Base-by-base conservation (phyloP, 2,888 invertebrate genomes). In the Sarcophaga rosellei region DNA sequence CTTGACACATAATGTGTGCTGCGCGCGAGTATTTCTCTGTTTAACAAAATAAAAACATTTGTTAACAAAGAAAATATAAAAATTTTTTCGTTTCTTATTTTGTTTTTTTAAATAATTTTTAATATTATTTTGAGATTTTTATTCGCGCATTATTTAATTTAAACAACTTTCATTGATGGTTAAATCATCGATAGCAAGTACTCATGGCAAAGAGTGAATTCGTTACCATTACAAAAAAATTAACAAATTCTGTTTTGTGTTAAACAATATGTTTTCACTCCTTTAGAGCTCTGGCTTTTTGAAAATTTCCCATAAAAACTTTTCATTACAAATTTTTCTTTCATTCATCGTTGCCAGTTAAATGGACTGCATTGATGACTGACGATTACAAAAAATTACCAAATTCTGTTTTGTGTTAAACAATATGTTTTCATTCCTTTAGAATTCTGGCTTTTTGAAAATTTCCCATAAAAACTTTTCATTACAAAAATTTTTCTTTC, bases 31-130 rank as follows among this genome's bases (percentile, higher is more conserved):
- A 10, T 8, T 53, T 53, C 25, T 44, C 8, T 69, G 73, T 74
- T 77, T 62, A 69, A 69, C 76, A 78, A 68, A 35, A 73, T 73
- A 35, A 25, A 83, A 78, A 73, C 68, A 78, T 74, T 83, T 83
- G 83, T 78, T 83, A 62, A 61, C 8, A n/a, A 35, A 62, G 47
- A 35, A 20, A n/a, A 63, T 47, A 45, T 53, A 57, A 23, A n/a
- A 78, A 57, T 65, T 6, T 21, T 59, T 44, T n/a, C n/a, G n/a
- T n/a, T n/a, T n/a, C n/a, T 6, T 20, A 17, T 1, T 20, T 47
- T 4, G 17, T 57, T 35, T 35, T 35, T 35, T 35, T 1, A 35
- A 35, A 35, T 35, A 45, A 66, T 76, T 68, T 61, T 66, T 53
- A 15, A 76, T 69, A 74, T 63, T 61, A 74, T 69, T 75, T 68